A percentile compares a stretch with the other conserved stretches of the same genome.
Conservation (phyloP, 2,888 invertebrate genomes). For the Lasioglossum pauxillum region DNA sequence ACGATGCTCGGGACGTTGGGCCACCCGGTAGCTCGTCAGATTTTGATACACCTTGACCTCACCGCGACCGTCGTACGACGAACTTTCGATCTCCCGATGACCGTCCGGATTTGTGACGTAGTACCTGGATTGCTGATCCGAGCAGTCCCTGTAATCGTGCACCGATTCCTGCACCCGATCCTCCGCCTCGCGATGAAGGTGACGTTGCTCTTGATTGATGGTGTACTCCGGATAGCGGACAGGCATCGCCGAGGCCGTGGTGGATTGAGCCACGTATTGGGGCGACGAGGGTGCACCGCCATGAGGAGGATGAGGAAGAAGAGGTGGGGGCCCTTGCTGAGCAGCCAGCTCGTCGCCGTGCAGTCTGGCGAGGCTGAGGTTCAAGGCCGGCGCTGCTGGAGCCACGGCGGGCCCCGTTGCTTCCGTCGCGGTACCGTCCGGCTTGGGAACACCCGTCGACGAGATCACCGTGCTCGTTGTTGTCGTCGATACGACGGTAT, state of each 20-base stretch:
- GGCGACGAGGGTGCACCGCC: conserved; percentile 84
- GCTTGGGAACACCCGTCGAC: conserved; percentile 60
- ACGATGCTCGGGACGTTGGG: conserved; percentile 50
- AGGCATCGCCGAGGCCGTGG: conserved; percentile 48
- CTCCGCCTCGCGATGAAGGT: conserved; percentile 49
- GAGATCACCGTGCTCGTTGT: conserved; percentile 45
- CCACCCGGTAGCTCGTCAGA: conserved; percentile 53
- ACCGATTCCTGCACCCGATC: conserved; percentile 55
- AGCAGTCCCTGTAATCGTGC: conserved; percentile 50
- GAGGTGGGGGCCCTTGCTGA: conserved; percentile 75
- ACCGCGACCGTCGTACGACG: conserved; percentile 35
- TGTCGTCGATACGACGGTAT: background rate
- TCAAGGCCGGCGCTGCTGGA: conserved; percentile 84
- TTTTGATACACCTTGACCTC: conserved; percentile 71
- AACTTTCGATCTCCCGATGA: conserved; percentile 50
- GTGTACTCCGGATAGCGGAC: conserved; percentile 67
- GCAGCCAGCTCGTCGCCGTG: conserved; percentile 82
- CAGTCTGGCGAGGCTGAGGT: conserved; percentile 85
- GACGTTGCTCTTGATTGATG: conserved; percentile 60
- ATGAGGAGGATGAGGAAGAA: conserved; percentile 74
- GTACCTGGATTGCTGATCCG: conserved; percentile 47
- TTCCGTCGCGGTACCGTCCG: conserved; percentile 66
- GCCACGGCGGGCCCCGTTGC: conserved; percentile 72
- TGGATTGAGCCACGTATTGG: conserved; percentile 83
- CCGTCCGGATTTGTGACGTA: conserved; percentile 57